Base-by-base conservation (phyloP, 37 sponge, comb jelly and placozoan species). In the Chondrosia reniformis region DNA sequence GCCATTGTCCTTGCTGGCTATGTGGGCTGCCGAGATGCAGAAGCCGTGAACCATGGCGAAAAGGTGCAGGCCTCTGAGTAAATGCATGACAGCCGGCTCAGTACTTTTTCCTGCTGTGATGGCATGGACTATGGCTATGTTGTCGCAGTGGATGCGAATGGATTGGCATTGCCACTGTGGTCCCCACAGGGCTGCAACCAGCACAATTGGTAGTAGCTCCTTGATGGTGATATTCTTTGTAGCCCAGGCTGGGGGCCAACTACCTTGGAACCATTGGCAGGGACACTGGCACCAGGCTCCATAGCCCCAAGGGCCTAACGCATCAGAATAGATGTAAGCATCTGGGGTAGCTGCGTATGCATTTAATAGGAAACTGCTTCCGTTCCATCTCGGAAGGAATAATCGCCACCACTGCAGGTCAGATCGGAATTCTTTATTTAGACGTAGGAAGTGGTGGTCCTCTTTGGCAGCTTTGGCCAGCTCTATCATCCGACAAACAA, bases 391-490 rank as follows among this genome's bases (percentile, higher is more conserved):
- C 10, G 22, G 59, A 0, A 67, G 15, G 27, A 75, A 77, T 7
- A 55, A 49, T 8, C 13, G 0, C 76, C 82, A 69, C 78, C 81
- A 81, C 27, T 12, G 30, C 1, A 86, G 57, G 73, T 81, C 81
- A 39, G 77, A 80, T 15, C 59, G 69, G 31, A 75, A 80, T 6
- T 45, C 81, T 5, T 38, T 36, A 41, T 86, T 85, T 3, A 86
- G 73, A 36, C 62, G 43, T 17, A 81, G 42, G 54, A 45, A 62
- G 22, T 76, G 87, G 36, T 81, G 59, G 63, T 55, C 32, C 25
- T 76, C 30, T 15, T 38, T 28, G 27, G 77, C 69, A 10, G 12
- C 38, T 28, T 12, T 75, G 0, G 75, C 30, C 58, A 76, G 49
- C 0, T 54, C 49, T 25, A 86, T 64, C 71, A 81, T 76, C 24